phyloP scores from a whole-genome alignment of 2,113 vertebrate species.

The Urocolius indicus region DNA sequence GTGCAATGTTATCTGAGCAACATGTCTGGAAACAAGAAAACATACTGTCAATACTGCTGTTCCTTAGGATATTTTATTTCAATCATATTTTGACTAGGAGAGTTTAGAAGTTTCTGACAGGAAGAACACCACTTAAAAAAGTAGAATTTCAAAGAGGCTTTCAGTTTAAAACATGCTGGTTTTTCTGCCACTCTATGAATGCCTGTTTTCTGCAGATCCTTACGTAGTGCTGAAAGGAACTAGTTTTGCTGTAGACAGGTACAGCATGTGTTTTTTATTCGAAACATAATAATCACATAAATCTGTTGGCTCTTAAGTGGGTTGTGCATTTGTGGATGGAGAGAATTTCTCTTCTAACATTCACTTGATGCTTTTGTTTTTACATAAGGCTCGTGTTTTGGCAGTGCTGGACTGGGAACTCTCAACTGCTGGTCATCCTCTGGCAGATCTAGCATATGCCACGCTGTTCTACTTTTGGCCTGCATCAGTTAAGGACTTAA shows the following conservation, averaged over 20 bases:
- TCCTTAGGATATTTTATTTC: background rate
- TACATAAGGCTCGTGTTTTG: conserved; percentile 83
- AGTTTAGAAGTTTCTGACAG: background rate
- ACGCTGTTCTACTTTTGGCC: conserved; percentile 83
- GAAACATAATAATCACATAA: background rate
- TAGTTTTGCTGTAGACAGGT: background rate
- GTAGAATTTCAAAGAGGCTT: background rate
- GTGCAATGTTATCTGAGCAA: background rate
- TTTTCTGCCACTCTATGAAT: background rate
- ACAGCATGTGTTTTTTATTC: background rate
- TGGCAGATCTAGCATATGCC: conserved; percentile 87
- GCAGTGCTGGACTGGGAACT: conserved; percentile 95
- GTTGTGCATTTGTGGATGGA: background rate
- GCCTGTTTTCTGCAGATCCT: background rate
- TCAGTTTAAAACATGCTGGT: background rate
- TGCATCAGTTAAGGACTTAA: background rate
- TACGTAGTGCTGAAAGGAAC: background rate
- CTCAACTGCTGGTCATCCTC: conserved; percentile 91
- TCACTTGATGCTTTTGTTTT: conserved; percentile 28
- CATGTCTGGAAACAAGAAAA: background rate
- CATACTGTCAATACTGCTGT: background rate
- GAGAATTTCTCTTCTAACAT: background rate
- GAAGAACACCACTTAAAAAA: background rate
- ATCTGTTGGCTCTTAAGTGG: background rate
- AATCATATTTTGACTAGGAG: background rate